These are phyloP conservation scores for Anoplolepis gracilipes DNA, from an alignment of 1,140 invertebrate genomes.

Conservation along the genomic window DNA sequence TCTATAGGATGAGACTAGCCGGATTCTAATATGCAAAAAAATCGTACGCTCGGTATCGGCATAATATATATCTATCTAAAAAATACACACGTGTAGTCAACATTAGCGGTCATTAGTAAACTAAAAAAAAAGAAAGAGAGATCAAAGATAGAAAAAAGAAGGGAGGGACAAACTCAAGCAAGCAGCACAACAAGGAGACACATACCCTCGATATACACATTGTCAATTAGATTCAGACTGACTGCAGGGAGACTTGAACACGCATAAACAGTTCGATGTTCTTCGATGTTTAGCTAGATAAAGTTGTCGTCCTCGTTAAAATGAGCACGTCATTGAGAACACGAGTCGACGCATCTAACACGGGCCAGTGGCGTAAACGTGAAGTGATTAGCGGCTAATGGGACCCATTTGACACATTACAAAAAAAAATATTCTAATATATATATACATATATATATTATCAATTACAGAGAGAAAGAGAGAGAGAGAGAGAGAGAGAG, in stretches of 20 bases:
- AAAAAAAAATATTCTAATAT: slow-evolving; percentile 44
- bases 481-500: neutral
- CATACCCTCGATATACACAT: slow-evolving; percentile 81
- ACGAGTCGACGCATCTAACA: slow-evolving; percentile 47
- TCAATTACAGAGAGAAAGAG: slow-evolving; percentile 10
- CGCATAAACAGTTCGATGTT: slow-evolving; percentile 79
- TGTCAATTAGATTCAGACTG: slow-evolving; percentile 87
- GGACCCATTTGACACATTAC: slow-evolving; percentile 46
- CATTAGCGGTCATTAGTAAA: slow-evolving; percentile 61
- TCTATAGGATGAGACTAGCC: slow-evolving; percentile 33
- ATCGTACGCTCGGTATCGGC: slow-evolving; percentile 41
- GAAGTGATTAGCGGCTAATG: slow-evolving; percentile 54
- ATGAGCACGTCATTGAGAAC: slow-evolving; percentile 42
- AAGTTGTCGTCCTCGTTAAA: slow-evolving; percentile 67
- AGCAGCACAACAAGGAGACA: slow-evolving; percentile 64
- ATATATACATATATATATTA: slow-evolving; percentile 46
- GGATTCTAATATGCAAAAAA: neutral
- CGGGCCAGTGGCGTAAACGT: slow-evolving; percentile 49
- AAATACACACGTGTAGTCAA: slow-evolving; percentile 49
- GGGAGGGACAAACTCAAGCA: slow-evolving; percentile 39
- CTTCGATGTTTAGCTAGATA: slow-evolving; percentile 80
- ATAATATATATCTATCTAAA: slow-evolving; percentile 1
- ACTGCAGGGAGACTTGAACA: slow-evolving; percentile 84
- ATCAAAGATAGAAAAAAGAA: slow-evolving; percentile 44
- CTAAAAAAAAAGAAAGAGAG: slow-evolving; percentile 45